Percentiles rank a stretch among this genome's conserved stretches.
phyloP scores from a whole-genome alignment of 2,888 invertebrate species.

The Strigamia transsilvanica region DNA sequence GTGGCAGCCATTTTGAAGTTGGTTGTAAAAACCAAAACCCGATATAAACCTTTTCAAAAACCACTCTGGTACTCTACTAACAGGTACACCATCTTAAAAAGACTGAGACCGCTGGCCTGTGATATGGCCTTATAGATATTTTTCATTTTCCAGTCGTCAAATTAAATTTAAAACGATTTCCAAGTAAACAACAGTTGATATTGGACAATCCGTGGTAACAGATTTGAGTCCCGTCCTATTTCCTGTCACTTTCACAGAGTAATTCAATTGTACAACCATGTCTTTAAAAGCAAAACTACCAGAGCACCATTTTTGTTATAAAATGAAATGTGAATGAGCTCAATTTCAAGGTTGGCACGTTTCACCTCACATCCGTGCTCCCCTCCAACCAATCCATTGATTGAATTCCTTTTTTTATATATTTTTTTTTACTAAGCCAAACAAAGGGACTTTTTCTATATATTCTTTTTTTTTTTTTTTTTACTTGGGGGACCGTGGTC shows the following conservation, averaged over 20 bases:
- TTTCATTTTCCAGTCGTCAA: too few relatives aligned
- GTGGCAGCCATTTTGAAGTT: too few relatives aligned
- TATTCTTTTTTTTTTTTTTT: background rate
- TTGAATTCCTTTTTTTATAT: background rate
- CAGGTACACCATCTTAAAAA: too few relatives aligned
- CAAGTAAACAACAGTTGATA: too few relatives aligned
- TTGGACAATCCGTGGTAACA: too few relatives aligned
- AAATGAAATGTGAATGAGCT: slow-evolving; percentile 33
- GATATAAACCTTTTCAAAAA: too few relatives aligned
- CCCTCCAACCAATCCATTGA: background rate
- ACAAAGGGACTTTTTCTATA: background rate
- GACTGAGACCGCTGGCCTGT: too few relatives aligned
- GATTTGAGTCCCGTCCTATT: too few relatives aligned
- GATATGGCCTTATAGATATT: too few relatives aligned
- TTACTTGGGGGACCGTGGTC: background rate
- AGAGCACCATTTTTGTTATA: background rate
- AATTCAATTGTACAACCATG: slow-evolving; percentile 10
- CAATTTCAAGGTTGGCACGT: slow-evolving; percentile 42
- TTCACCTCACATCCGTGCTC: slow-evolving; percentile 12
- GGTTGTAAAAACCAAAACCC: too few relatives aligned
- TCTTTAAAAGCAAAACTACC: background rate
- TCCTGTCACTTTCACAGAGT: background rate
- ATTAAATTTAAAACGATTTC: too few relatives aligned
- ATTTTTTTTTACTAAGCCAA: background rate
- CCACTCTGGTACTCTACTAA: too few relatives aligned